A percentile compares a stretch with the other conserved stretches of the same genome.
phyloP scores from a whole-genome alignment of 2,888 invertebrate genomes.

The Epicampocera succincta region DNA sequence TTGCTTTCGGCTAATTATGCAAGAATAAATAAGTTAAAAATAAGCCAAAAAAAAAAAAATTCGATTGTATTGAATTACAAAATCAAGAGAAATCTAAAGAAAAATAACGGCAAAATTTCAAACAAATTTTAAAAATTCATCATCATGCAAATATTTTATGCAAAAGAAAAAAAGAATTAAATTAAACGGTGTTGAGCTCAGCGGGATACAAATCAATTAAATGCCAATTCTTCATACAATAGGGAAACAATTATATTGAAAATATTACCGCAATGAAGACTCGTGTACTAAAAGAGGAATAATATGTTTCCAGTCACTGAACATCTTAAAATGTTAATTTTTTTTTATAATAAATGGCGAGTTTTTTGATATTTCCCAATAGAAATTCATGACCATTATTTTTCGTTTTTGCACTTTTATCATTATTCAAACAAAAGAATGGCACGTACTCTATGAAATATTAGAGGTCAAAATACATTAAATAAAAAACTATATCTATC shows the following conservation, averaged over 20 bases:
- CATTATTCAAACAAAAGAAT: conserved; percentile 47
- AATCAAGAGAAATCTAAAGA: too few species aligned
- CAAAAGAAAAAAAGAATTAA: conserved; percentile 42
- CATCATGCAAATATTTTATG: conserved; percentile 22
- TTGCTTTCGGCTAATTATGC: conserved; percentile 11
- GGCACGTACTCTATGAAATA: conserved; percentile 68
- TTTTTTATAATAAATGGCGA: too few species aligned
- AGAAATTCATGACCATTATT: conserved; percentile 29
- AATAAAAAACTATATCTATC: conserved; percentile 17
- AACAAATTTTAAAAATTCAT: conserved; percentile 22
- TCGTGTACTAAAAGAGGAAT: conserved; percentile 15
- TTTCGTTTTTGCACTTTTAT: not conserved
- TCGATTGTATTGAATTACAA: not conserved
- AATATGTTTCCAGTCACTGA: conserved; percentile 18
- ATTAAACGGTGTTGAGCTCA: conserved; percentile 55
- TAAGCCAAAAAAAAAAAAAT: conserved; percentile 59
- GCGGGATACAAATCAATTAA: conserved; percentile 73
- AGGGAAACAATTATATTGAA: conserved; percentile 61
- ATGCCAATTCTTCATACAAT: conserved; percentile 71
- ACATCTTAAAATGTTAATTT: not conserved
- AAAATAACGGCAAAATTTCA: conserved; percentile 36
- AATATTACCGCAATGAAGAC: conserved; percentile 46
- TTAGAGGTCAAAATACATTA: conserved; percentile 70
- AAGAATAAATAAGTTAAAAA: conserved; percentile 3
- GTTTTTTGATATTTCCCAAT: too few species aligned